Conservation (phyloP, 2,888 invertebrate species). For the Sipha maydis region DNA sequence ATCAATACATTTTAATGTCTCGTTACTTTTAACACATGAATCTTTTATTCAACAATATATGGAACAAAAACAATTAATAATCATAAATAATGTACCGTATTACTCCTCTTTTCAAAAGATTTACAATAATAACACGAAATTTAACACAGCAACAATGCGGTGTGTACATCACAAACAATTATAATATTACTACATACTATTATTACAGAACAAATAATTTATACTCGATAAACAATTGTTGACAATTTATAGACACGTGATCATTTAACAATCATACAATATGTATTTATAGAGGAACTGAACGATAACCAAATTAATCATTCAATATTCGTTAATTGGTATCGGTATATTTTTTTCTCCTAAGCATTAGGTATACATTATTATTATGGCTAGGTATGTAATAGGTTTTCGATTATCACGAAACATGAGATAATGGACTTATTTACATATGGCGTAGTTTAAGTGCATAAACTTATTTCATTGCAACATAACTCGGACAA, state of each 20-base stretch:
- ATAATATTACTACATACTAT: background rate
- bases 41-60: conserved; percentile 40
- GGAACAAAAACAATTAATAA: conserved; percentile 17
- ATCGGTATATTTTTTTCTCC: background rate
- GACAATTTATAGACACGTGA: background rate
- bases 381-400: conserved; percentile 9
- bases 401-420: background rate
- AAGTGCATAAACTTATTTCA: background rate
- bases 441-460: conserved; percentile 7
- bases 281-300: background rate
- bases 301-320: conserved; percentile 33
- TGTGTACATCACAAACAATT: background rate
- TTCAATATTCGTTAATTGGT: background rate
- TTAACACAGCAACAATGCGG: no score
- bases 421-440: background rate
- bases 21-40: background rate
- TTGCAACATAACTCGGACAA: background rate
- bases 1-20: background rate
- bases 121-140: background rate
- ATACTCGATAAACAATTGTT: background rate
- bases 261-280: background rate
- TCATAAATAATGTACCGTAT: background rate
- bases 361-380: conserved; percentile 3
- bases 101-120: background rate
- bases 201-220: background rate